Conservation (phyloP, 1,140 invertebrate genomes). For the Trypoxylus dichotomus region DNA sequence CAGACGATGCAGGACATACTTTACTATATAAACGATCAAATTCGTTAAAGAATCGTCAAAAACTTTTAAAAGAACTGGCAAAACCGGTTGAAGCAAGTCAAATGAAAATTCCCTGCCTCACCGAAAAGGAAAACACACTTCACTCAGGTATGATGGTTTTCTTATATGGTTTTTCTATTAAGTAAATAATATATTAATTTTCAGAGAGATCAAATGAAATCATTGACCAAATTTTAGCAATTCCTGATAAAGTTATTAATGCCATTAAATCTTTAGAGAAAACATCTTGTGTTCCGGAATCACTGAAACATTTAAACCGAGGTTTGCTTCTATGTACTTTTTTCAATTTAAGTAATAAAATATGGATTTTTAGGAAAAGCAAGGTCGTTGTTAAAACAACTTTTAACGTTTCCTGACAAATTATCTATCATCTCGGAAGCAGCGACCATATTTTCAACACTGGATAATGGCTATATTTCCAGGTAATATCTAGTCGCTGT, state of each 20-base stretch:
- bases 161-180: background rate
- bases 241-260: background rate
- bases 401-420: slow-evolving; percentile 40
- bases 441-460: slow-evolving; percentile 35
- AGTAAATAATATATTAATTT: background rate
- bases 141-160: background rate
- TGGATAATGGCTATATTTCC: slow-evolving; percentile 34
- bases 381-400: slow-evolving; percentile 36
- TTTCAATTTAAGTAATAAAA: background rate
- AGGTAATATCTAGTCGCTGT: background rate
- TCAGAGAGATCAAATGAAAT: background rate
- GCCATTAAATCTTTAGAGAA: background rate
- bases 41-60: background rate
- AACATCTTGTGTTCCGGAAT: background rate
- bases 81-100: background rate
- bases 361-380: slow-evolving; percentile 40
- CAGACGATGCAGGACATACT: background rate
- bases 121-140: background rate
- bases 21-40: background rate
- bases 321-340: background rate
- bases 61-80: background rate
- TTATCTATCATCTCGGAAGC: slow-evolving; percentile 37
- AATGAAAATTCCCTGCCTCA: background rate
- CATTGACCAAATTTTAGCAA: background rate
- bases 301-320: background rate